Evolutionary conservation across 2,797 vertebrate species (phyloP).

Genomic region (Urocyon cinereoargenteus): DNA sequence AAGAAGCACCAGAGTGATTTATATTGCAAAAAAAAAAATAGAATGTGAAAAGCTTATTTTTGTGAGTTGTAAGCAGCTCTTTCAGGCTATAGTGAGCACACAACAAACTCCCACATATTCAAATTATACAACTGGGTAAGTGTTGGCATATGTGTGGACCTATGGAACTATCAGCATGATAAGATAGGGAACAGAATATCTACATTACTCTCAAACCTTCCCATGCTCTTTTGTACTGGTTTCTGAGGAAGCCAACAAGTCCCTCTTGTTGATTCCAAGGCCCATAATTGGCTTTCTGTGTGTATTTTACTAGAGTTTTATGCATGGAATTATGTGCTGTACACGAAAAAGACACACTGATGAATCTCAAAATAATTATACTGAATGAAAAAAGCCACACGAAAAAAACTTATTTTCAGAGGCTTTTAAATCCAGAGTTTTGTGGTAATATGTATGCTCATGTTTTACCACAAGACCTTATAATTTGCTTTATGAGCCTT

Average conservation of each 20-base stretch:
- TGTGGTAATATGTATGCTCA: background rate
- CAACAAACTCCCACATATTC: background rate
- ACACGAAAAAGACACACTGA: background rate
- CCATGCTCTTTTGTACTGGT: background rate
- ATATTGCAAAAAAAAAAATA: background rate
- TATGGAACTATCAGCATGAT: background rate
- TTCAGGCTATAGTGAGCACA: background rate
- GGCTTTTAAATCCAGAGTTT: background rate
- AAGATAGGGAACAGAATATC: background rate
- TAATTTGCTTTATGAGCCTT: background rate
- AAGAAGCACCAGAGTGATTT: background rate
- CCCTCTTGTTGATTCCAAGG: background rate
- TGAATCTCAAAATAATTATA: background rate
- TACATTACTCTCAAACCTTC: background rate
- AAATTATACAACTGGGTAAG: background rate
- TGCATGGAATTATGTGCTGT: background rate
- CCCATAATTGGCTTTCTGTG: background rate
- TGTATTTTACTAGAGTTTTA: background rate
- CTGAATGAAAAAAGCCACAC: background rate
- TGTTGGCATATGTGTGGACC: background rate
- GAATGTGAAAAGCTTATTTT: background rate
- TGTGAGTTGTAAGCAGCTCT: background rate
- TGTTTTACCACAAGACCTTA: background rate
- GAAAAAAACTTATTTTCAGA: background rate
- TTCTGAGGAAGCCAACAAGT: background rate